These are phyloP conservation scores for Hyposmocoma kahamanoa DNA, from an alignment of 1,140 invertebrate genomes.

Conservation along the genomic window DNA sequence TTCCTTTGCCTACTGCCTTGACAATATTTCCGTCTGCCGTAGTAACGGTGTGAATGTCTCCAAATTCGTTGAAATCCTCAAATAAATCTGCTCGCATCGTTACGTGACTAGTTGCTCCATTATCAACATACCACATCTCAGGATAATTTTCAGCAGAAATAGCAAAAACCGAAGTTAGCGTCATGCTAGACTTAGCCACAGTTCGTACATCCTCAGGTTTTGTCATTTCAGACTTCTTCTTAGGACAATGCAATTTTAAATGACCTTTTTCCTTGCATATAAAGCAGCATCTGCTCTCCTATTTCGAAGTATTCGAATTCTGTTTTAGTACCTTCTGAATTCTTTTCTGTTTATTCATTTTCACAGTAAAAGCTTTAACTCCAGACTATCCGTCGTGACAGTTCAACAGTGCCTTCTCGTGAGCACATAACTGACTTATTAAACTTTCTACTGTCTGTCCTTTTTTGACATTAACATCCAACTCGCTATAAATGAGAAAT, in stretches of 20 bases:
- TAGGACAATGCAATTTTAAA: too few species aligned
- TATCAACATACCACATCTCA: constrained; percentile 11
- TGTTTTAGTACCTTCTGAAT: too few species aligned
- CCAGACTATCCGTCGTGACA: too few species aligned
- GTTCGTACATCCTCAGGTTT: too few species aligned
- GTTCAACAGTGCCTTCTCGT: too few species aligned
- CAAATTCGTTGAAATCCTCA: constrained; percentile 2
- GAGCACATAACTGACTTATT: too few species aligned
- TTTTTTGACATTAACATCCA: constrained; percentile 13
- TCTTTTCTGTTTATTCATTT: constrained; percentile 10
- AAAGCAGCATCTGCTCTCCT: too few species aligned
- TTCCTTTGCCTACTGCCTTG: constrained; percentile 1
- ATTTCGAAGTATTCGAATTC: too few species aligned
- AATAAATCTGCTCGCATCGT: constrained; percentile 5
- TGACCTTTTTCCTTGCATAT: too few species aligned
- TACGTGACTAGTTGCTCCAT: constrained; percentile 11
- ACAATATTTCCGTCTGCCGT: constrained; percentile 7
- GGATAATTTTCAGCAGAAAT: not conserved
- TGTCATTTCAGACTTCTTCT: too few species aligned
- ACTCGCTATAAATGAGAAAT: constrained; percentile 16
- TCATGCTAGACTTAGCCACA: not conserved
- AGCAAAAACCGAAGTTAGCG: too few species aligned
- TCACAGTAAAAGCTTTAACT: too few species aligned
- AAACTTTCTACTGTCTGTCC: constrained; percentile 16
- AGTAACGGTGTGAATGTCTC: constrained; percentile 7